These are phyloP conservation scores for Poeciliopsis turrubarensis DNA, from an alignment of 2,113 vertebrate genomes.

Conservation along the genomic window DNA sequence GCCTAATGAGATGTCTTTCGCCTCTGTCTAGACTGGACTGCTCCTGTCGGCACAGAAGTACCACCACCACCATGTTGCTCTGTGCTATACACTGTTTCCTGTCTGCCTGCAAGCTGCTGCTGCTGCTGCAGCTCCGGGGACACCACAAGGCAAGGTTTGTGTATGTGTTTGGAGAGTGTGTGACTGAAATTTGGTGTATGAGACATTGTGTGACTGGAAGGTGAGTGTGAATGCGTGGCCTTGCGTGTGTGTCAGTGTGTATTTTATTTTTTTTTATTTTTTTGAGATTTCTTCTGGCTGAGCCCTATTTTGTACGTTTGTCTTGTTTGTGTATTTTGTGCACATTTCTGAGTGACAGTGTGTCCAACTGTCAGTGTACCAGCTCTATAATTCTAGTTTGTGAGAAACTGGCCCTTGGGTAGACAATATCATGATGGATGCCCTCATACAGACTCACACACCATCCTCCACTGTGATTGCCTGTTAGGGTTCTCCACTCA, in stretches of 20 bases:
- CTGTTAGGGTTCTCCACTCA: slow-evolving; percentile 58
- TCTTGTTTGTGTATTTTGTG: slow-evolving; percentile 54
- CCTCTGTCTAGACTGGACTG: slow-evolving; percentile 80
- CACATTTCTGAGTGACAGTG: slow-evolving; percentile 66
- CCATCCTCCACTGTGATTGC: slow-evolving; percentile 63
- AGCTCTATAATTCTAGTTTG: slow-evolving; percentile 70
- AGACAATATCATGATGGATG: slow-evolving; percentile 76
- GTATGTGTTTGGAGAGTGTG: slow-evolving; percentile 20
- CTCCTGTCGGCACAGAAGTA: slow-evolving; percentile 66
- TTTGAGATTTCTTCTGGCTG: slow-evolving; percentile 36
- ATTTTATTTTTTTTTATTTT: neutral
- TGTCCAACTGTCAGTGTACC: slow-evolving; percentile 66
- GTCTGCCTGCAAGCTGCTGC: slow-evolving; percentile 50
- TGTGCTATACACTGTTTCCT: slow-evolving; percentile 62
- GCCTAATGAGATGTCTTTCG: slow-evolving; percentile 85
- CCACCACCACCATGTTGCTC: slow-evolving; percentile 47
- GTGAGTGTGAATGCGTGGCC: slow-evolving; percentile 3
- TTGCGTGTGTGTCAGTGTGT: slow-evolving; percentile 36
- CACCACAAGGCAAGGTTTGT: slow-evolving; percentile 61
- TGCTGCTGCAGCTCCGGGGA: slow-evolving; percentile 51
- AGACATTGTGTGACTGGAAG: slow-evolving; percentile 31
- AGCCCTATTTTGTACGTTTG: slow-evolving; percentile 55
- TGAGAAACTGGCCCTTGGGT: slow-evolving; percentile 73
- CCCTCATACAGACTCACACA: slow-evolving; percentile 57
- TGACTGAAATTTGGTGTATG: slow-evolving; percentile 11